Evolutionary conservation across 2,888 invertebrate genomes (phyloP).

Genomic region (Diaphora mendica): DNA sequence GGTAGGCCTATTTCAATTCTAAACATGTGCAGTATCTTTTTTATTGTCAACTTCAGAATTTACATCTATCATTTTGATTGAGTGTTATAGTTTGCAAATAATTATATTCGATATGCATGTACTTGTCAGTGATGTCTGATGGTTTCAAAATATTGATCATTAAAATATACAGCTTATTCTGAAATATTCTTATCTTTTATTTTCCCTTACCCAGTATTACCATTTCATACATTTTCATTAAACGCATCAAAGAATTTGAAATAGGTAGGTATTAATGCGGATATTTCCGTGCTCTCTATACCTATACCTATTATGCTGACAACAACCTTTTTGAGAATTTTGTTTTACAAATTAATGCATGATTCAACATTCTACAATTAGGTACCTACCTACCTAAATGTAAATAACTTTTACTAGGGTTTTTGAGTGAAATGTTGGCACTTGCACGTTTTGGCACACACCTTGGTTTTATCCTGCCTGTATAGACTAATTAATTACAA

Average conservation of each 20-base stretch:
- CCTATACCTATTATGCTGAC: background rate
- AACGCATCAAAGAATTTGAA: slow-evolving; percentile 19
- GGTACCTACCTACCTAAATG: background rate
- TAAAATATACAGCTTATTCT: slow-evolving; percentile 54
- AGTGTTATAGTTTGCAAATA: slow-evolving; percentile 33
- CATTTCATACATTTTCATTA: background rate
- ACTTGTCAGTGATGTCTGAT: slow-evolving; percentile 44
- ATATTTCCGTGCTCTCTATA: background rate
- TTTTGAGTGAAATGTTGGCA: background rate
- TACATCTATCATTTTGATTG: slow-evolving; percentile 30
- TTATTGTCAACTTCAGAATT: slow-evolving; percentile 32
- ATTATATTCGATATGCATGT: slow-evolving; percentile 43
- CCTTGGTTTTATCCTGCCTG: background rate
- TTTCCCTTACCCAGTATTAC: slow-evolving; percentile 14
- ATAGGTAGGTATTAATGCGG: background rate
- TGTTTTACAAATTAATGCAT: background rate
- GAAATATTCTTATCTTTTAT: slow-evolving; percentile 30
- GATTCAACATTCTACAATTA: background rate
- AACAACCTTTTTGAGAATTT: background rate
- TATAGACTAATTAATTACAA: background rate
- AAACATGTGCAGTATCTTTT: slow-evolving; percentile 36
- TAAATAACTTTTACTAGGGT: background rate
- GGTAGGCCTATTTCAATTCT: slow-evolving; percentile 32
- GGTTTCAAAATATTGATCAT: slow-evolving; percentile 42
- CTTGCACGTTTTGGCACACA: background rate